Conservation (phyloP, 2,888 invertebrate species). For the Muschampia plurimacula region DNA sequence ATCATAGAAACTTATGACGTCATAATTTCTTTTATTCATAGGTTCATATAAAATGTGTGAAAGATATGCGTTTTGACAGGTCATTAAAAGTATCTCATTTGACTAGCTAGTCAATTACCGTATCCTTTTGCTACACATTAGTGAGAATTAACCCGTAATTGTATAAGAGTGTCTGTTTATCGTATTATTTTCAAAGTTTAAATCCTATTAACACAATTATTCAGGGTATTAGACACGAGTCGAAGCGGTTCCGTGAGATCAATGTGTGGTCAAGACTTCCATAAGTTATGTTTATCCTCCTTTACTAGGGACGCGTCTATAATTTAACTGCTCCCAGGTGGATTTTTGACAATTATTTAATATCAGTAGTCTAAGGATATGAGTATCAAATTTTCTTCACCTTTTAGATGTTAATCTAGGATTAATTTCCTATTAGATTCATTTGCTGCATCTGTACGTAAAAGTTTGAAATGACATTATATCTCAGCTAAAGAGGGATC, state of each 20-base stretch:
- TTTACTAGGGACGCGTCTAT: conserved; percentile 58
- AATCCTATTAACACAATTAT: background rate
- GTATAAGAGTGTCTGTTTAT: background rate
- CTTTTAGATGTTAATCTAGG: background rate
- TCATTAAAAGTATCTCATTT: too few species aligned
- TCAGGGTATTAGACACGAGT: background rate
- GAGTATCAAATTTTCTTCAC: background rate
- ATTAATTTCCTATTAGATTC: background rate
- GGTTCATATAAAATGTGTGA: too few species aligned
- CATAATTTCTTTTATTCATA: too few species aligned
- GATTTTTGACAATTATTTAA: conserved; percentile 47
- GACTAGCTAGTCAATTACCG: too few species aligned
- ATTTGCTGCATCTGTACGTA: too few species aligned
- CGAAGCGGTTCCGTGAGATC: background rate
- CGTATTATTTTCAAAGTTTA: background rate
- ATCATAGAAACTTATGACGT: too few species aligned
- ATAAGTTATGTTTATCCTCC: conserved; percentile 22
- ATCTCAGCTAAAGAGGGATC: too few species aligned
- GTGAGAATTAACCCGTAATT: too few species aligned
- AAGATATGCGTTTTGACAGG: too few species aligned
- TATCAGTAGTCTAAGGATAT: conserved; percentile 26
- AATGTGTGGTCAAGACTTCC: conserved; percentile 19
- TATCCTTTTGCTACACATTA: too few species aligned
- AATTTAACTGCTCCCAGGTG: conserved; percentile 55
- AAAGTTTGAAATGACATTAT: too few species aligned